These are phyloP conservation scores for Chaenogobius annularis DNA, from an alignment of 2,113 vertebrate genomes.

Conservation along the genomic window DNA sequence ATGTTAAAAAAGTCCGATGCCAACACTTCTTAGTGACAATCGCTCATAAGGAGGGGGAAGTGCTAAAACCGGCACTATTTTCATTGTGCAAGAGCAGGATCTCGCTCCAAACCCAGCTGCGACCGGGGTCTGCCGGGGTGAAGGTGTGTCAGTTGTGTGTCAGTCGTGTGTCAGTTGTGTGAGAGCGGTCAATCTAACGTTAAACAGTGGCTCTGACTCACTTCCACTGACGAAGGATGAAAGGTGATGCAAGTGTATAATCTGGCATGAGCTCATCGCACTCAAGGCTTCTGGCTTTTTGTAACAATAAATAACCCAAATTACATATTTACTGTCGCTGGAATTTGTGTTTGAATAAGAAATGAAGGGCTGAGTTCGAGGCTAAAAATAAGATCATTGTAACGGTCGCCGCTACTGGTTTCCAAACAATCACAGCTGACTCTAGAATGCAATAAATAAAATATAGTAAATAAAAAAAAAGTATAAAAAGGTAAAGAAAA, in stretches of 20 bases:
- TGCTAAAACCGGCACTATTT: not conserved
- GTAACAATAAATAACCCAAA: not conserved
- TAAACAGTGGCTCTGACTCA: conserved; percentile 44
- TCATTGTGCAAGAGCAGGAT: conserved; percentile 50
- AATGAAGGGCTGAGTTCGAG: not conserved
- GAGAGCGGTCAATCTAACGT: conserved; percentile 37
- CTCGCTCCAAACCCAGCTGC: not conserved
- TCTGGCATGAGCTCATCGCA: conserved; percentile 9
- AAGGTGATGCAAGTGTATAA: conserved; percentile 10
- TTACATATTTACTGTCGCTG: not conserved
- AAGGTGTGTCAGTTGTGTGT: conserved; percentile 24
- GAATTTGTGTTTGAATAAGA: not conserved
- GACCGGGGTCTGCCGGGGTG: conserved; percentile 9
- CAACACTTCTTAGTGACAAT: not conserved
- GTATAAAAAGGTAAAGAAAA: too few species aligned
- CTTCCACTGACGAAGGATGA: conserved; percentile 25
- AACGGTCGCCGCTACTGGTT: too few species aligned
- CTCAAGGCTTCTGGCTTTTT: not conserved
- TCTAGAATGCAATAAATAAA: too few species aligned
- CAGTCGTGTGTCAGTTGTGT: conserved; percentile 33
- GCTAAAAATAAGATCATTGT: not conserved
- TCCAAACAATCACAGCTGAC: too few species aligned
- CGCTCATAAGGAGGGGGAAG: not conserved
- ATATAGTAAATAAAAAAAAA: too few species aligned
- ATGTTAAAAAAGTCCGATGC: too few species aligned